Base-by-base conservation (phyloP, 2,888 invertebrate species). In the Tethea ocularis region DNA sequence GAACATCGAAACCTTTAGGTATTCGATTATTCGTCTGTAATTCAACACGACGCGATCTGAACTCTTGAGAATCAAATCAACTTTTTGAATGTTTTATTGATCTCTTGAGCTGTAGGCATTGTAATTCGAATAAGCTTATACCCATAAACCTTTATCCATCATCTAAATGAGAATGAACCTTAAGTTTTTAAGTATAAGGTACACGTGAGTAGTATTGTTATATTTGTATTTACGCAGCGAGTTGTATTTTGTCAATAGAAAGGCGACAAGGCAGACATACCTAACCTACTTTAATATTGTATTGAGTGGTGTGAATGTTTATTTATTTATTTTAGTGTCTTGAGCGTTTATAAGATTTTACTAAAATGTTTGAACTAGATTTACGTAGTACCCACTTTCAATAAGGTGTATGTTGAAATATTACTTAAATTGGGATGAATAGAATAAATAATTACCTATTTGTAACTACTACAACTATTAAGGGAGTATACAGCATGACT, bases 81-180 rank as follows among this genome's bases (percentile, higher is more conserved):
- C 81, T 84, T 84, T 83, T 84, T 79, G 80, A 84, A 83, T 83
- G 80, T 82, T 83, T 78, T 86, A 86, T 87, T 85, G 86, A 83
- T 78, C 78, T 81, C 78, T 77, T 75, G 78, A 83, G 71, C 75
- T 72, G 68, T 68, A 70, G 72, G 77, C 71, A 75, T 74, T 83
- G 83, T 85, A 83, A 86, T 86, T 82, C 84, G 81, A 86, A 82
- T 83, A 85, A 81, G 69, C 75, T 63, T 63, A 57, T 54, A 60
- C 75, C 67, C 74, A 57, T 38, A 64, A 70, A 61, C 36, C 26
- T 54, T 29, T 59, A 57, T 53, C 4, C 13, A 23, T 24, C 0
- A 11, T 2, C 10, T 51, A 61, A 38, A 23, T 33, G 1, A 77
- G 65, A 69, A 36, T 59, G 15, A 26, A 38, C 71, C 60, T 63